A percentile compares a stretch with the other conserved stretches of the same genome.
Conservation (phyloP, 2,888 invertebrate genomes). For the Chaetogeoica ovagalla region DNA sequence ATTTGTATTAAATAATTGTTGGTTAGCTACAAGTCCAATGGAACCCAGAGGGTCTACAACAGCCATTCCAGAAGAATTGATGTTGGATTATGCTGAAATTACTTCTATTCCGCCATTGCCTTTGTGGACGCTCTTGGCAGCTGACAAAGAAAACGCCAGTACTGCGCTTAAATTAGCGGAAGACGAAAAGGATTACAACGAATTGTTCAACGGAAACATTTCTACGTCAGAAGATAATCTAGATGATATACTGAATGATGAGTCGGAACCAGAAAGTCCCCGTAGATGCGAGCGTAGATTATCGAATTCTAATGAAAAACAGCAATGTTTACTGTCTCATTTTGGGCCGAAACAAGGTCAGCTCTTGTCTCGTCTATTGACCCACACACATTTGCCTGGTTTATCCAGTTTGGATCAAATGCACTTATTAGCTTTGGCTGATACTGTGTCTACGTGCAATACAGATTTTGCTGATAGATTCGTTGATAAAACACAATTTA, state of each 20-base stretch:
- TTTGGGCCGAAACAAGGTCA: constrained; percentile 88
- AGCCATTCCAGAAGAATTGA: constrained; percentile 80
- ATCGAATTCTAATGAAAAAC: constrained; percentile 71
- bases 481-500: constrained; percentile 69
- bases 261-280: constrained; percentile 67
- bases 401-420: constrained; percentile 97
- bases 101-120: constrained; percentile 98
- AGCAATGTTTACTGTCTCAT: constrained; percentile 71
- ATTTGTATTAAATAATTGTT: not conserved
- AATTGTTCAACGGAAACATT: constrained; percentile 81
- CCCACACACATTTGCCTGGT: constrained; percentile 93
- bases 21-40: constrained; percentile 72
- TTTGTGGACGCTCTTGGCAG: constrained; percentile 91
- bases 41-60: constrained; percentile 78
- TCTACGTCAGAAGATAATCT: constrained; percentile 76
- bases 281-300: constrained; percentile 68
- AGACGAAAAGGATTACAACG: constrained; percentile 77
- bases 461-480: constrained; percentile 84
- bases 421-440: constrained; percentile 97
- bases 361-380: constrained; percentile 83
- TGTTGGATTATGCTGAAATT: constrained; percentile 91
- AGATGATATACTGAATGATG: constrained; percentile 77
- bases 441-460: constrained; percentile 93
- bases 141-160: constrained; percentile 81
- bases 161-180: constrained; percentile 58